phyloP scores from a whole-genome alignment of 1,140 invertebrate species.

The Heliconius hewitsoni region DNA sequence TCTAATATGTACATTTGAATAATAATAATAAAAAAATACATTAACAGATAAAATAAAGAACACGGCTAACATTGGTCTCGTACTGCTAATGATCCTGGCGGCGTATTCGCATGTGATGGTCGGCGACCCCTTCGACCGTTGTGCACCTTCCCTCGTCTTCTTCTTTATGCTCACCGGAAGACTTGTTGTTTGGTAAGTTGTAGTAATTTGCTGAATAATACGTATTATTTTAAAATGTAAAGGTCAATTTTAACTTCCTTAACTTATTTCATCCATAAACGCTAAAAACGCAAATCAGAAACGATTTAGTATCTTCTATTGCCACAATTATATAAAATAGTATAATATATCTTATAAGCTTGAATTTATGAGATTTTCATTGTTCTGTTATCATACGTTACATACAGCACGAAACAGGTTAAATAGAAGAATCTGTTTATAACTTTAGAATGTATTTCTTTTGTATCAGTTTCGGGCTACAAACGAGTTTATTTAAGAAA shows the following conservation, averaged over 20 bases:
- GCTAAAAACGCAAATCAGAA: too few species aligned
- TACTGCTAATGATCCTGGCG: conserved; percentile 92
- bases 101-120: conserved; percentile 96
- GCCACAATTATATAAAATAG: too few species aligned
- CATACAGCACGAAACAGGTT: background rate
- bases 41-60: conserved; percentile 93
- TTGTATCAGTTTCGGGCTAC: background rate
- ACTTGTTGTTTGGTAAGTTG: conserved; percentile 86
- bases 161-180: conserved; percentile 97
- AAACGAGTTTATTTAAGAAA: background rate
- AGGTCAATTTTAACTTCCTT: background rate
- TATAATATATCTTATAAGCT: background rate
- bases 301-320: too few species aligned
- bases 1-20: background rate
- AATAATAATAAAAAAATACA: background rate
- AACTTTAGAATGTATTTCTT: background rate
- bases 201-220: background rate
- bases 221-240: background rate
- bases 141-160: conserved; percentile 96
- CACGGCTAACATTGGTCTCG: conserved; percentile 90
- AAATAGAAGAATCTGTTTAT: background rate
- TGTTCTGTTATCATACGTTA: background rate
- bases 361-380: background rate
- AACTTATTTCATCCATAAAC: too few species aligned
- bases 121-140: conserved; percentile 95